Conservation (phyloP, 1,140 invertebrate genomes). For the Streblospio benedicti region DNA sequence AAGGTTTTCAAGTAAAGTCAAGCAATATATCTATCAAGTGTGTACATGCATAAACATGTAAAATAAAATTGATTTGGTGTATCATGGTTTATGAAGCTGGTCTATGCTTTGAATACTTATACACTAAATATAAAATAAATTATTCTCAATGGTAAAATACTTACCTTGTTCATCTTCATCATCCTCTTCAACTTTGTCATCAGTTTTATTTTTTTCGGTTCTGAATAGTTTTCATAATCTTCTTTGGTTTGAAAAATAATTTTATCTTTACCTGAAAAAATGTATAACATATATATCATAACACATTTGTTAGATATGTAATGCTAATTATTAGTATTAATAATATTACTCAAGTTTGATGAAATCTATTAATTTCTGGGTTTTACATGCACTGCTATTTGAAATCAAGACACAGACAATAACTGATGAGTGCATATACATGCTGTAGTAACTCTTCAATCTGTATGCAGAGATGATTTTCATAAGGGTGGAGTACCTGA, state of each 20-base stretch:
- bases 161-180: constrained; percentile 26
- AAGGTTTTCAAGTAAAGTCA: neutral
- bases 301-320: too few species aligned
- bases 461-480: too few species aligned
- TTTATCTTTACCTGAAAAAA: constrained; percentile 67
- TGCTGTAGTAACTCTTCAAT: too few species aligned
- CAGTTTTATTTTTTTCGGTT: constrained; percentile 62
- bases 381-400: too few species aligned
- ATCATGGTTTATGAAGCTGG: neutral
- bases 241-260: constrained; percentile 75
- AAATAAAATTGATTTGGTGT: neutral
- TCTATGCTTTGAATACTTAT: neutral
- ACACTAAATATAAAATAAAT: neutral
- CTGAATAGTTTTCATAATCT: constrained; percentile 56
- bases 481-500: too few species aligned
- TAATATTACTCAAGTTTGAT: too few species aligned
- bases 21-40: neutral
- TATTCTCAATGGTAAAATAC: neutral
- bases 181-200: constrained; percentile 37
- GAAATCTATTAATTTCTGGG: too few species aligned
- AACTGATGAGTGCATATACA: too few species aligned
- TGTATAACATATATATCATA: too few species aligned
- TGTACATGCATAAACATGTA: neutral
- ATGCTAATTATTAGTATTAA: too few species aligned
- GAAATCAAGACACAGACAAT: too few species aligned